These are phyloP conservation scores for Lagria hirta DNA, from an alignment of 2,888 invertebrate species.

Conservation along the genomic window DNA sequence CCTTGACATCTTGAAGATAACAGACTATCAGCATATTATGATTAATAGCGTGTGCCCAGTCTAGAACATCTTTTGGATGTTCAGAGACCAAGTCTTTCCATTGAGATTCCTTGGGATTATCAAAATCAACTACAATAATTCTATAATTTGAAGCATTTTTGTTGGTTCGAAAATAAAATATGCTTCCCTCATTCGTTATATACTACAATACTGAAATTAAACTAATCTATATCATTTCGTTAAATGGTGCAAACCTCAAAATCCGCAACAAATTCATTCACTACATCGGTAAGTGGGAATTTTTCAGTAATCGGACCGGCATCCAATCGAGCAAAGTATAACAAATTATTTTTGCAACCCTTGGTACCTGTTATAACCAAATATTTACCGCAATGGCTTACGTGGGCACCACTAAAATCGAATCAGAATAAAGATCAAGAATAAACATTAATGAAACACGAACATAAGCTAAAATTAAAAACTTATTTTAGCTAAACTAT, in stretches of 20 bases:
- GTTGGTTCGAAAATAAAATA: constrained; percentile 88
- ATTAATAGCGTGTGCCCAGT: constrained; percentile 85
- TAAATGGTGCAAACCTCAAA: constrained; percentile 76
- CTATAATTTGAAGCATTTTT: constrained; percentile 91
- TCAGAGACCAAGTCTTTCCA: constrained; percentile 86
- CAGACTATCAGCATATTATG: constrained; percentile 82
- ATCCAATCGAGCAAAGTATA: constrained; percentile 81
- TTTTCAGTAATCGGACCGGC: constrained; percentile 64
- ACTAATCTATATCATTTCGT: constrained; percentile 2
- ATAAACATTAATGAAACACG: constrained; percentile 3
- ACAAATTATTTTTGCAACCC: constrained; percentile 89
- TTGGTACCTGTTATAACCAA: constrained; percentile 80
- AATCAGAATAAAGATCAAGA: constrained; percentile 32
- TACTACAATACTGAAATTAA: constrained; percentile 63
- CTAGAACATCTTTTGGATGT: constrained; percentile 82
- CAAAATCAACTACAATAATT: constrained; percentile 79
- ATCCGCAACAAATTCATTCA: constrained; percentile 89
- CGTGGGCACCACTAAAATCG: constrained; percentile 70
- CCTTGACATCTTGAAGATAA: constrained; percentile 94
- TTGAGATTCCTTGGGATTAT: constrained; percentile 69
- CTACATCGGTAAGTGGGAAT: constrained; percentile 74
- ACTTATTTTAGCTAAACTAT: too few relatives aligned
- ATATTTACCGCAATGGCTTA: constrained; percentile 91
- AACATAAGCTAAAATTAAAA: not conserved
- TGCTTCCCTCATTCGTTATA: constrained; percentile 81